Conservation (phyloP, 2,113 vertebrate genomes). For the Aramus guarauna region DNA sequence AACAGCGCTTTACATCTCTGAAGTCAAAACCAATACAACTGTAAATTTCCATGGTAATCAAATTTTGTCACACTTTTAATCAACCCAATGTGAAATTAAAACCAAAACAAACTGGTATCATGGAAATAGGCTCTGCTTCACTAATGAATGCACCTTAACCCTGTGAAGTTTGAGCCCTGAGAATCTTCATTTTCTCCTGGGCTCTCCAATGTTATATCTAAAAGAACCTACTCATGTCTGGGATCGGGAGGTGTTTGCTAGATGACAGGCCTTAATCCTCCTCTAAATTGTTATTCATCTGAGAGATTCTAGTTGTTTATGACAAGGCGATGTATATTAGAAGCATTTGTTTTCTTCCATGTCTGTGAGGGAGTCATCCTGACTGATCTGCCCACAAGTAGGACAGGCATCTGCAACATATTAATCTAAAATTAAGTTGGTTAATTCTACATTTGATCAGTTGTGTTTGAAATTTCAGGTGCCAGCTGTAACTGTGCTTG, state of each 20-base stretch:
- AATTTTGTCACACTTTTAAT: neutral
- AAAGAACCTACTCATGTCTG: neutral
- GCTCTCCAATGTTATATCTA: neutral
- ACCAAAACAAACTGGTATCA: neutral
- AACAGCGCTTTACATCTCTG: neutral
- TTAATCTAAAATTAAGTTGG: neutral
- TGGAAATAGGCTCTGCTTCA: neutral
- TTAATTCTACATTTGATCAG: neutral
- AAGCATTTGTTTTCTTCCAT: neutral
- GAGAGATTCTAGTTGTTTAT: neutral
- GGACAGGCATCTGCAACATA: neutral
- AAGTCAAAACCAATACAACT: neutral
- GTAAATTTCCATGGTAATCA: neutral
- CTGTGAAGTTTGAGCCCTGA: neutral
- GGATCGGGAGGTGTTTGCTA: neutral
- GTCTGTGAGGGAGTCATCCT: neutral
- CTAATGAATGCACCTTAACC: neutral
- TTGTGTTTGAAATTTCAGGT: neutral
- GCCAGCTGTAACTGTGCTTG: neutral
- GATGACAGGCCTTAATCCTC: neutral
- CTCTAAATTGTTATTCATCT: neutral
- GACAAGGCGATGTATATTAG: neutral
- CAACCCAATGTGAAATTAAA: neutral
- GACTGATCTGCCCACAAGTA: neutral
- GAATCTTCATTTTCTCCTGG: neutral